Evolutionary conservation across 2,113 vertebrate genomes (phyloP).

Genomic region (Helogale parvula): DNA sequence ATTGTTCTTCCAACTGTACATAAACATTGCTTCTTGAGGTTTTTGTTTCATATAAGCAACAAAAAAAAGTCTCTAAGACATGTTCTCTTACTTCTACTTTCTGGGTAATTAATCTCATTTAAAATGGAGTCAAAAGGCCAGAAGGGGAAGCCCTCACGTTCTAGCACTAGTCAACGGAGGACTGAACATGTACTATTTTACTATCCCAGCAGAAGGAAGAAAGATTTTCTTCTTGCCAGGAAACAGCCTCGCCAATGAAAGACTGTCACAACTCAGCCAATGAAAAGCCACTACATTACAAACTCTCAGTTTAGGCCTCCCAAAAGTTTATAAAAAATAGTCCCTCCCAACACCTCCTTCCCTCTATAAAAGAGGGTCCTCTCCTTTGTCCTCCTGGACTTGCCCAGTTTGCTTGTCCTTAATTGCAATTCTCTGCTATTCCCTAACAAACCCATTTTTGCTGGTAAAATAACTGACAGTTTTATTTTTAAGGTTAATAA

Average conservation of each 20-base stretch:
- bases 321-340: background rate
- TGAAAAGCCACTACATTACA: background rate
- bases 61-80: background rate
- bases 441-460: background rate
- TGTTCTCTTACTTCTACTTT: background rate
- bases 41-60: background rate
- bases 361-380: background rate
- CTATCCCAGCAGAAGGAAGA: background rate
- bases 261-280: background rate
- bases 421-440: background rate
- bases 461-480: background rate
- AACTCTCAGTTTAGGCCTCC: background rate
- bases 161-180: background rate
- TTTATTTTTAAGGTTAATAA: background rate
- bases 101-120: background rate
- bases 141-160: background rate
- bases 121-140: background rate
- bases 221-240: background rate
- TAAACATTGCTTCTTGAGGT: background rate
- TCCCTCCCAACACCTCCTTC: background rate
- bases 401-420: background rate
- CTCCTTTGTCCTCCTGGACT: background rate
- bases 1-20: background rate
- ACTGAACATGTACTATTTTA: background rate
- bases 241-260: background rate